Base-by-base conservation (phyloP, 2,888 invertebrate genomes). In the Lepidocyrtoides sp. region DNA sequence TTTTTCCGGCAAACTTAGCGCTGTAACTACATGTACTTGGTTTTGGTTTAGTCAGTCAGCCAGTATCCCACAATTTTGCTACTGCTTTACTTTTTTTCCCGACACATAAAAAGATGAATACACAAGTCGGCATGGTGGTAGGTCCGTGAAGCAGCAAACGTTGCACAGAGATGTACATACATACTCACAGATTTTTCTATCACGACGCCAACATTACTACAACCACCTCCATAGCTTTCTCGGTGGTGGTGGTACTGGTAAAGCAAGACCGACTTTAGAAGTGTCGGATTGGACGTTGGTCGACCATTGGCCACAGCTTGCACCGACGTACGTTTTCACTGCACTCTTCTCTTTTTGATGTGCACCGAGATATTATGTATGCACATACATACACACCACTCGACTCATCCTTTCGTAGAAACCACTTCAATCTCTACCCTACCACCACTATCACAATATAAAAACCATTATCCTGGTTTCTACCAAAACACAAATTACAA, bases 301-400 rank as follows among this genome's bases (percentile, higher is more conserved):
- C 91, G 66, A 82, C 82, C 91, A 83, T 87, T 91, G 87, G 91
- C 91, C 91, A 75, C 91, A 91, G 85, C 75, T 29, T 82, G 87
- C 87, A 91, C 87, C 91, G 91, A 91, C 91, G 82, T 86, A 81
- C 86, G 91, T 86, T 81, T 81, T 57, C 81, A 17, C 36, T 81
- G 81, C 81, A 81, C 36, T 81, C 57, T 60, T 41, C 23, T 23
- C 57, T 44, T n/a, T 20, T 87, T 82, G 51, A 81, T 87, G 51
- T 77, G 26, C 60, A 60, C 7, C 48, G 10, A 29, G 20, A 23
- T 2, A 23, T 0, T 2, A 32, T 29, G 79, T n/a, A n/a, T n/a
- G n/a, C n/a, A n/a, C n/a, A n/a, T n/a, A n/a, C n/a, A n/a, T n/a
- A 23, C 77, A 66, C 32, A 81, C 44, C 26, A 17, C 51, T 51